Conservation (phyloP, 2,113 vertebrate genomes). For the Podilymbus podiceps region DNA sequence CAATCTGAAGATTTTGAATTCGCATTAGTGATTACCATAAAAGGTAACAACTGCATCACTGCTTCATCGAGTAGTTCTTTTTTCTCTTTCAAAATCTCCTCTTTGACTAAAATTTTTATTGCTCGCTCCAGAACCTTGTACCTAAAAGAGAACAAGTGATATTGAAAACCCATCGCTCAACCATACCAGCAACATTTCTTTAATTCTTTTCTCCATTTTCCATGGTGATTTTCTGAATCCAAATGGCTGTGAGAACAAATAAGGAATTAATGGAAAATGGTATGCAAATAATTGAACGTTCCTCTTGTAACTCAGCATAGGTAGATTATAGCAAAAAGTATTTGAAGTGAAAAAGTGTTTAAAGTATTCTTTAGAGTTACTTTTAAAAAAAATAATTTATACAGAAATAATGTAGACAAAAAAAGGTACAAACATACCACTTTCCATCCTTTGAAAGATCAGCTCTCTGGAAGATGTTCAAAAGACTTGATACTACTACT, state of each 20-base stretch:
- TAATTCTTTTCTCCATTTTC: neutral
- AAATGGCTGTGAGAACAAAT: neutral
- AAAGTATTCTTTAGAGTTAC: neutral
- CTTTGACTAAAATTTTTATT: constrained; percentile 75
- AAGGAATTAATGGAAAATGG: neutral
- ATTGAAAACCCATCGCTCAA: neutral
- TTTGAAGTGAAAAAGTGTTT: neutral
- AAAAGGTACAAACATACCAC: constrained; percentile 77
- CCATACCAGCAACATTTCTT: neutral
- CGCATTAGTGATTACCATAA: constrained; percentile 75
- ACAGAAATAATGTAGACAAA: neutral
- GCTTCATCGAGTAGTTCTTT: constrained; percentile 62
- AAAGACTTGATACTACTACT: constrained; percentile 71
- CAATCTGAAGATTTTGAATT: constrained; percentile 72
- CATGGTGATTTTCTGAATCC: neutral
- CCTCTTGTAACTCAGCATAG: neutral
- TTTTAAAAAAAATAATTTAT: neutral
- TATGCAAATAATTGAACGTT: neutral
- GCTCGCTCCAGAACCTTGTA: constrained; percentile 73
- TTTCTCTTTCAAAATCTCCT: constrained; percentile 60
- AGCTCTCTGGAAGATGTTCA: constrained; percentile 80
- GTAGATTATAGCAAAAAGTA: neutral
- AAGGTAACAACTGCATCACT: constrained; percentile 80
- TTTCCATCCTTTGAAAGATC: constrained; percentile 69
- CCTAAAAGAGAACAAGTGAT: constrained; percentile 70